Conservation (phyloP, 2,888 invertebrate genomes). For the Scaptodrosophila latifasciaeformis region DNA sequence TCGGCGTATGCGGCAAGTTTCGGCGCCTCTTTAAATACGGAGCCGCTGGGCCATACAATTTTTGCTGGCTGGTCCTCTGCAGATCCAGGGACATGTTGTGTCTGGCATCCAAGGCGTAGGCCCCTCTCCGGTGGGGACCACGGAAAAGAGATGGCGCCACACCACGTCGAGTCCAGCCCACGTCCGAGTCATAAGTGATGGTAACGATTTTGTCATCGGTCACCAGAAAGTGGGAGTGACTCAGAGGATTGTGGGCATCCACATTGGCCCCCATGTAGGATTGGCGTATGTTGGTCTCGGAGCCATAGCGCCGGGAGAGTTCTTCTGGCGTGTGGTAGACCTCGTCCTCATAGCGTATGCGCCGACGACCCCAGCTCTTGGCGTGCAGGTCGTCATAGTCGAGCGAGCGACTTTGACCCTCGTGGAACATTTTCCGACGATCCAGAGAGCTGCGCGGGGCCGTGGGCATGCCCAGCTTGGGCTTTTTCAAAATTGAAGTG, state of each 20-base stretch:
- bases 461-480: slow-evolving; percentile 48
- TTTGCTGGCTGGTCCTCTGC: slow-evolving; percentile 71
- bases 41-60: slow-evolving; percentile 70
- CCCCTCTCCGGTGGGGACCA: slow-evolving; percentile 61
- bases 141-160: slow-evolving; percentile 72
- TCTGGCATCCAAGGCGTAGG: slow-evolving; percentile 49
- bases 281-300: slow-evolving; percentile 74
- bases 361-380: slow-evolving; percentile 73
- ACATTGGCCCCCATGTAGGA: slow-evolving; percentile 73
- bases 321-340: slow-evolving; percentile 51
- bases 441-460: slow-evolving; percentile 48
- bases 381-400: slow-evolving; percentile 74
- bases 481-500: slow-evolving; percentile 72
- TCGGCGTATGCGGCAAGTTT: slow-evolving; percentile 72
- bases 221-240: slow-evolving; percentile 75
- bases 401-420: slow-evolving; percentile 71
- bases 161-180: slow-evolving; percentile 75
- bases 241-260: slow-evolving; percentile 71
- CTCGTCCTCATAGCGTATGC: slow-evolving; percentile 74
- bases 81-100: slow-evolving; percentile 72
- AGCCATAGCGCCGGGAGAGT: slow-evolving; percentile 69
- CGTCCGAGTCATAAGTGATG: slow-evolving; percentile 76
- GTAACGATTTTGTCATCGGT: slow-evolving; percentile 75
- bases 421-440: slow-evolving; percentile 70
- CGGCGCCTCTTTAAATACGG: slow-evolving; percentile 71